A percentile compares a stretch with the other conserved stretches of the same genome.
Evolutionary conservation across 2,113 vertebrate genomes (phyloP).

Genomic region (Limnothrissa miodon): DNA sequence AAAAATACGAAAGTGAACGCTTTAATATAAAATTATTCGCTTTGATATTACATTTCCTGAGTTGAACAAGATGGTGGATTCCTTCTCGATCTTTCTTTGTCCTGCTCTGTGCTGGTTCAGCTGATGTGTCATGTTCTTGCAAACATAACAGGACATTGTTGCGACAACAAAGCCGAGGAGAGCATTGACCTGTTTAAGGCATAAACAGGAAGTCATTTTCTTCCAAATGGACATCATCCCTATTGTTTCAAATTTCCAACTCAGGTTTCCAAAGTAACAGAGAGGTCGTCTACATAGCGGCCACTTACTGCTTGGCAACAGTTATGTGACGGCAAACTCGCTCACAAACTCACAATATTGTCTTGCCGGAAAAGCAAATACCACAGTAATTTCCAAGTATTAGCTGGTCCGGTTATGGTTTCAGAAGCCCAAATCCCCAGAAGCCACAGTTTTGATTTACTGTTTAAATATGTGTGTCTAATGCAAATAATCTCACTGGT

Average conservation of each 20-base stretch:
- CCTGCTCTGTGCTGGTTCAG: not conserved
- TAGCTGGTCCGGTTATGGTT: conserved; percentile 4
- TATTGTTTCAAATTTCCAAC: not conserved
- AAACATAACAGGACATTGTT: conserved; percentile 13
- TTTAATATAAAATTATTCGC: not conserved
- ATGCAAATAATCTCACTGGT: conserved; percentile 16
- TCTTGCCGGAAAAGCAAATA: conserved; percentile 5
- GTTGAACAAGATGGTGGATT: not conserved
- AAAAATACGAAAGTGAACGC: not conserved
- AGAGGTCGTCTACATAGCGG: not conserved
- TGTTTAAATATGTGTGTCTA: conserved; percentile 21
- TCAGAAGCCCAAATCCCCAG: conserved; percentile 12
- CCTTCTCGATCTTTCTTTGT: not conserved
- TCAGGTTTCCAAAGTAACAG: not conserved
- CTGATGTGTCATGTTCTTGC: not conserved
- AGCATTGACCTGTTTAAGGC: not conserved
- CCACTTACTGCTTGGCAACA: not conserved
- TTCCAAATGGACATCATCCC: not conserved
- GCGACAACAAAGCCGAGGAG: not conserved
- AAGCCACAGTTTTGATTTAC: conserved; percentile 14
- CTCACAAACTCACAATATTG: conserved; percentile 4
- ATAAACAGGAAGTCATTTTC: conserved; percentile 6
- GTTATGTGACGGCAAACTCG: not conserved
- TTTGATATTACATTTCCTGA: not conserved
- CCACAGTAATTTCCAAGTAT: not conserved